Conservation (phyloP, 1,140 invertebrate genomes). For the Elymnias hypermnestra region DNA sequence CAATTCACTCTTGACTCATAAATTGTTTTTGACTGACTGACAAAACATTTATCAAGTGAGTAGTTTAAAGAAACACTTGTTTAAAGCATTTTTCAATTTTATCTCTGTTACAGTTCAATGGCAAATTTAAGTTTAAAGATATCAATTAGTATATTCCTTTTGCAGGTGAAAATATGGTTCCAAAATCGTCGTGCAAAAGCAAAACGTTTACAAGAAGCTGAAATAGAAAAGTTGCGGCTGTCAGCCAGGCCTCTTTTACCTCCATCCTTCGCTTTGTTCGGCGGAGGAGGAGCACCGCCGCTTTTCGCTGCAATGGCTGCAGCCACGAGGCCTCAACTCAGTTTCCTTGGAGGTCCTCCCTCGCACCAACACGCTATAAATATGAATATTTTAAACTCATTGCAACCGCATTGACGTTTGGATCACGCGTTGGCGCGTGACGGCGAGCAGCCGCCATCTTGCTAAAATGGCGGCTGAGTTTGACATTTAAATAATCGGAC, state of each 20-base stretch:
- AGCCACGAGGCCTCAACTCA: constrained; percentile 60
- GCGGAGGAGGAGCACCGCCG: constrained; percentile 61
- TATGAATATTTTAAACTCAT: constrained; percentile 69
- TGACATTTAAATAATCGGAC: constrained; percentile 28
- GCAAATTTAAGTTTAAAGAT: too few species aligned
- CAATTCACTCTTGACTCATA: too few species aligned
- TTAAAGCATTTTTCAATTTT: too few species aligned
- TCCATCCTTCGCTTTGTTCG: constrained; percentile 62
- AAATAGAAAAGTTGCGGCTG: constrained; percentile 85
- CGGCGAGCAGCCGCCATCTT: constrained; percentile 46
- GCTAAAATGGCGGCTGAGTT: constrained; percentile 26
- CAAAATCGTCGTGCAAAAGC: constrained; percentile 96
- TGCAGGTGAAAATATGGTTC: constrained; percentile 95
- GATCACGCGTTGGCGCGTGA: constrained; percentile 51
- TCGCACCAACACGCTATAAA: constrained; percentile 68
- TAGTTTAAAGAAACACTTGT: too few species aligned
- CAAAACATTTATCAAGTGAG: too few species aligned
- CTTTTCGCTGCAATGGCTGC: constrained; percentile 68
- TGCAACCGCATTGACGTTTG: constrained; percentile 67
- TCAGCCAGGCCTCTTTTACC: constrained; percentile 63
- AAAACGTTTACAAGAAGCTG: constrained; percentile 94
- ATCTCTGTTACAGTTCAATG: too few species aligned
- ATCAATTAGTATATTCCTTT: constrained; percentile 13
- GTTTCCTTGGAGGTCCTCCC: constrained; percentile 64
- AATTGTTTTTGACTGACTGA: too few species aligned